Percentiles rank a stretch among this genome's conserved stretches.
Evolutionary conservation across 1,140 invertebrate species (phyloP).

Genomic region (Oedothorax gibbosus): DNA sequence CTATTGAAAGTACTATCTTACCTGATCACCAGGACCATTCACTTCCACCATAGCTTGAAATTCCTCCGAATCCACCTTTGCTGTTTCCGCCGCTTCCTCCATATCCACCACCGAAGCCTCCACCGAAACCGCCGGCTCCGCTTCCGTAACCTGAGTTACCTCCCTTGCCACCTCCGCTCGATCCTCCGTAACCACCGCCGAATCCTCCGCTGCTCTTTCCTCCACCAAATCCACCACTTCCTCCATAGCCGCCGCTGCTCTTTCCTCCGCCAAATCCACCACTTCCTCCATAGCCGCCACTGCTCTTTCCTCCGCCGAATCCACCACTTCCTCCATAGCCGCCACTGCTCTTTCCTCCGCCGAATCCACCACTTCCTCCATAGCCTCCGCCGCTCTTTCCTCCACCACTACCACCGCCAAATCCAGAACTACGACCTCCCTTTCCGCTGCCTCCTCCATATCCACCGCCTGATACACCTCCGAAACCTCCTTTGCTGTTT

Average conservation of each 20-base stretch:
- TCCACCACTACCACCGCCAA: conserved; percentile 1
- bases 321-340: conserved; percentile 4
- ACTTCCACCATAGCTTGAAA: conserved; percentile 48
- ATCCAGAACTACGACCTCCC: no score
- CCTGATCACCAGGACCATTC: conserved; percentile 53
- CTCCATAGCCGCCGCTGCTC: conserved; percentile 30
- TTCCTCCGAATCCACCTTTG: conserved; percentile 24
- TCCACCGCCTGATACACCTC: neutral
- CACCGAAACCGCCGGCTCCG: conserved; percentile 12
- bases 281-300: neutral
- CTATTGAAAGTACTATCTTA: neutral
- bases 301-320: conserved; percentile 6
- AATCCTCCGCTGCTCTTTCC: conserved; percentile 6
- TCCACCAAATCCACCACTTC: conserved; percentile 36
- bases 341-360: neutral
- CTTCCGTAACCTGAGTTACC: conserved; percentile 11
- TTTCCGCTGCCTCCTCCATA: no score
- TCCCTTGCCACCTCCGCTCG: neutral
- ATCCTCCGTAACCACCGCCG: neutral
- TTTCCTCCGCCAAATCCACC: conserved; percentile 22
- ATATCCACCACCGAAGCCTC: conserved; percentile 21
- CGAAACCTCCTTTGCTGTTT: neutral
- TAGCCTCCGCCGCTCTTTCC: neutral
- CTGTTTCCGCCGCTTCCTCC: conserved; percentile 37
- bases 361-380: conserved; percentile 5